These are phyloP conservation scores for Drosophila chauvacae DNA, from an alignment of 1,140 invertebrate species.

Conservation along the genomic window DNA sequence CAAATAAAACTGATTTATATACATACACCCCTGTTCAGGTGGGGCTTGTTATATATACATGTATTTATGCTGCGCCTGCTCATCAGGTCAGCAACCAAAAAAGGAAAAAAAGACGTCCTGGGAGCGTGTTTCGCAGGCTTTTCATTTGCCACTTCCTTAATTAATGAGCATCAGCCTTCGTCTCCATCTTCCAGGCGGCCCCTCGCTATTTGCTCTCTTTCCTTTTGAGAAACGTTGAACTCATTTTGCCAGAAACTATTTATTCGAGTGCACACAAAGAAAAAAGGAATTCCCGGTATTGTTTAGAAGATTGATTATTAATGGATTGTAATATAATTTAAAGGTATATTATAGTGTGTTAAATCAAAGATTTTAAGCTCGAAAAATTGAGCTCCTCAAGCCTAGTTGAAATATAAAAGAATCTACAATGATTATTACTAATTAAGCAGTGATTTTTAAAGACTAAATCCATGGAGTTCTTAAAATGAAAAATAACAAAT, in stretches of 20 bases:
- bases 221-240: constrained; percentile 73
- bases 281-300: background rate
- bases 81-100: constrained; percentile 55
- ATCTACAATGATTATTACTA: background rate
- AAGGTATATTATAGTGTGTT: background rate
- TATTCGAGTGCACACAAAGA: constrained; percentile 59
- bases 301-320: background rate
- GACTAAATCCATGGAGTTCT: background rate
- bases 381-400: background rate
- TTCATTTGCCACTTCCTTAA: constrained; percentile 83
- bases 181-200: constrained; percentile 27
- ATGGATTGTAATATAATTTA: background rate
- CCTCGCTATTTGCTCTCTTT: constrained; percentile 70
- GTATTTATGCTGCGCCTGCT: constrained; percentile 32
- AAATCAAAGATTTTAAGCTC: background rate
- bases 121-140: constrained; percentile 75
- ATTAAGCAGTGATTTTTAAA: background rate
- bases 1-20: constrained; percentile 81
- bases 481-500: background rate
- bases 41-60: constrained; percentile 2
- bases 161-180: constrained; percentile 71
- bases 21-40: constrained; percentile 36
- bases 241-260: constrained; percentile 77
- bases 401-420: background rate
- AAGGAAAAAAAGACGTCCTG: constrained; percentile 36